These are phyloP conservation scores for Epizoanthus scotinus DNA, from an alignment of 92 coral and sea anemone species.

Conservation along the genomic window DNA sequence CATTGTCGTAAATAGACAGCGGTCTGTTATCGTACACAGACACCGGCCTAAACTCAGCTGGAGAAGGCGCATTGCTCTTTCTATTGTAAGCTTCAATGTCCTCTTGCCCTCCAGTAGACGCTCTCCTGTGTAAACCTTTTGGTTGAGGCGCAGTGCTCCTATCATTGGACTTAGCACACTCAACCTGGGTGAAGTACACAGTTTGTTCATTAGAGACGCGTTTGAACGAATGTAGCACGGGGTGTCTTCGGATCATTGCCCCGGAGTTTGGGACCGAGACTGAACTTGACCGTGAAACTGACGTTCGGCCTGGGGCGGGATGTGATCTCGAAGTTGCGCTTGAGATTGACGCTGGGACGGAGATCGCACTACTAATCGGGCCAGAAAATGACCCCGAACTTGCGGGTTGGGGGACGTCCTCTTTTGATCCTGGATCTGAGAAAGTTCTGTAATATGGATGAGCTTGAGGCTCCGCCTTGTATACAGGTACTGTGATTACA, in stretches of 20 bases:
- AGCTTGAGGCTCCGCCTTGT: slow-evolving; percentile 13
- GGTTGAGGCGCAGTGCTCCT: not conserved
- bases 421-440: slow-evolving; percentile 28
- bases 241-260: slow-evolving; percentile 66
- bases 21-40: slow-evolving; percentile 91
- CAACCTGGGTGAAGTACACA: slow-evolving; percentile 58
- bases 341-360: slow-evolving; percentile 29
- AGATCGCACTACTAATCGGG: slow-evolving; percentile 17
- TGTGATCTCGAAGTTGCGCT: not conserved
- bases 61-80: slow-evolving; percentile 30
- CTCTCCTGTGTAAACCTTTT: slow-evolving; percentile 61
- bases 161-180: slow-evolving; percentile 4
- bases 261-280: slow-evolving; percentile 43
- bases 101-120: slow-evolving; percentile 73
- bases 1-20: slow-evolving; percentile 79
- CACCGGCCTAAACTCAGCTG: slow-evolving; percentile 64
- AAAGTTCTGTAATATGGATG: slow-evolving; percentile 34
- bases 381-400: slow-evolving; percentile 34
- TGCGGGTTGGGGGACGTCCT: not conserved
- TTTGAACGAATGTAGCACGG: slow-evolving; percentile 74
- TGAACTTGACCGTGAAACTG: slow-evolving; percentile 14
- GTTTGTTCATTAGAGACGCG: slow-evolving; percentile 74
- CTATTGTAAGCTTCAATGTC: slow-evolving; percentile 35
- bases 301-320: not conserved
- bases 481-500: slow-evolving; percentile 28